Base-by-base conservation (phyloP, 2,888 invertebrate species). In the Aethes cnicana region DNA sequence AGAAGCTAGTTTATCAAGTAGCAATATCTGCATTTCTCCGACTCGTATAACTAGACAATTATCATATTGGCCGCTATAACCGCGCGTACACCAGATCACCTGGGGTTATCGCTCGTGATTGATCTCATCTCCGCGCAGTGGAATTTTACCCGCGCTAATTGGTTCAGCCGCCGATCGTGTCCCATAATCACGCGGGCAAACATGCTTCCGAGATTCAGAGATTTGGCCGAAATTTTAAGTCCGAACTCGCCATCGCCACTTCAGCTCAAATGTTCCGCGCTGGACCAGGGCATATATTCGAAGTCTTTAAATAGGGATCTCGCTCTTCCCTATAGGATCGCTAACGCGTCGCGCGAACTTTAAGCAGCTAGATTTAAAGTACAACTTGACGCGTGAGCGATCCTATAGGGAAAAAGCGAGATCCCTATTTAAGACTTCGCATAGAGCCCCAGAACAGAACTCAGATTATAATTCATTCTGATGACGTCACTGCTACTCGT, bases 41-140 rank as follows among this genome's bases (percentile, higher is more conserved):
- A 46, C 9, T 32, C 18, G 35, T 17, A 17, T 16, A 8, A 20
- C 28, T 36, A 39, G 25, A 14, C 33, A 23, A 18, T 33, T 18
- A 33, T n/a, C 12, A 7, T 18, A 41, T 18, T 41, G 9, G n/a
- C 32, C 12, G 39, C 18, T 23, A 44, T 33, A 20, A 7, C 9
- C 28, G n/a, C 5, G 25, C 21, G 20, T 39, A 6, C 9, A 12
- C 21, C 35, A 43, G 49, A 43, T 33, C 35, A 43, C 36, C 28
- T 43, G 36, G 21, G 50, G 43, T 50, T 50, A 50, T 50, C 37
- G 23, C 11, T 9, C 25, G 16, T 43, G 50, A 37, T 12, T 50
- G 30, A 37, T 36, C 18, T 28, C 11, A 2, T 32, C 23, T 6
- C 7, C 37, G 16, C 28, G 20, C 14, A 37, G 43, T 43, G 50